These are phyloP conservation scores for Hemaris fuciformis DNA, from an alignment of 2,888 invertebrate genomes.

Conservation along the genomic window DNA sequence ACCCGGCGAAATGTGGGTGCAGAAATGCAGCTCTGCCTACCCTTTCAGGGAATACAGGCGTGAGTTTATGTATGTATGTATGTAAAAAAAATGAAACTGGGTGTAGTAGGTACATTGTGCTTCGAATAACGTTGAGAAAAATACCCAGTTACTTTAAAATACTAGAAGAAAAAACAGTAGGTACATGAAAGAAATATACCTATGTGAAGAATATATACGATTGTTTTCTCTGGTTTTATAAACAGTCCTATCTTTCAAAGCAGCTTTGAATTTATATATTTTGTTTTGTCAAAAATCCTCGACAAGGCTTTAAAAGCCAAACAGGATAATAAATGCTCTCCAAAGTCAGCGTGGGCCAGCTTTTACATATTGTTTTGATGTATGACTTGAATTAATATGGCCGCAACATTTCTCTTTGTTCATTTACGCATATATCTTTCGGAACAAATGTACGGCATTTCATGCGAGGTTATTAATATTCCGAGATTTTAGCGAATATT, in stretches of 20 bases:
- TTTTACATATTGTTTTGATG: constrained; percentile 37
- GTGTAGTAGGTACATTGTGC: too few species aligned
- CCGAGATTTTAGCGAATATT: constrained; percentile 13
- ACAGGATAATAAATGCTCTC: constrained; percentile 16
- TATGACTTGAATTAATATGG: constrained; percentile 37
- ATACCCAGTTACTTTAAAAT: too few species aligned
- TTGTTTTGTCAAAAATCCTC: constrained; percentile 11
- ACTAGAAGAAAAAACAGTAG: background rate
- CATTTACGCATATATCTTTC: constrained; percentile 31
- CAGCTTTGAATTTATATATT: background rate
- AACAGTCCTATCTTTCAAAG: background rate
- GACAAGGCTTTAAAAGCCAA: constrained; percentile 13
- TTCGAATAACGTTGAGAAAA: too few species aligned
- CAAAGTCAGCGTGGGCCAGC: constrained; percentile 26
- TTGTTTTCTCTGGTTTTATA: background rate
- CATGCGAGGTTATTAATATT: constrained; percentile 29
- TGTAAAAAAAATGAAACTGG: too few species aligned
- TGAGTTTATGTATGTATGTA: too few species aligned
- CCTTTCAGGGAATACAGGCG: too few species aligned
- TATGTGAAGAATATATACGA: background rate
- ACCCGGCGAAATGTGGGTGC: too few species aligned
- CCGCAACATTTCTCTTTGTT: constrained; percentile 34
- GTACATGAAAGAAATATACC: background rate
- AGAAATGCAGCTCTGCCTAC: too few species aligned
- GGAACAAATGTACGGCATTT: constrained; percentile 33